Conservation (phyloP, 2,888 invertebrate genomes). For the Marronus borbonicus region DNA sequence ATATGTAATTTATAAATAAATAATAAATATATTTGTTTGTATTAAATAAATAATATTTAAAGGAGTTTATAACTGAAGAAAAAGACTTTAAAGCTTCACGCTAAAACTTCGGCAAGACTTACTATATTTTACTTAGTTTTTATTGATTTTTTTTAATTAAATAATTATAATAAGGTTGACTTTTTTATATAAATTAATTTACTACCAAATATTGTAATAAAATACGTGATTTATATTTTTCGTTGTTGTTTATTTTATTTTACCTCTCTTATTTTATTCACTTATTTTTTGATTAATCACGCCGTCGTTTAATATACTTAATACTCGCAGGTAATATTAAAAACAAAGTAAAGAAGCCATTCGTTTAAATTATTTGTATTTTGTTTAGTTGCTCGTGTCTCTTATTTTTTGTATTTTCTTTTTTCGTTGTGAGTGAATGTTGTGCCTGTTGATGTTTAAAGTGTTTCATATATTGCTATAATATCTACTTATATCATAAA, state of each 20-base stretch:
- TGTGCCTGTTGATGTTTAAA: slow-evolving; percentile 31
- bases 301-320: no score
- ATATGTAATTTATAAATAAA: background rate
- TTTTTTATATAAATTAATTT: slow-evolving; percentile 68
- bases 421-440: slow-evolving; percentile 3
- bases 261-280: slow-evolving; percentile 56
- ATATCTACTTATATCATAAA: slow-evolving; percentile 8
- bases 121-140: slow-evolving; percentile 36
- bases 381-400: background rate
- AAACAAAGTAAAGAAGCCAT: background rate
- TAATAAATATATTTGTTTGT: slow-evolving; percentile 24
- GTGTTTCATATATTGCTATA: slow-evolving; percentile 5
- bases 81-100: slow-evolving; percentile 8
- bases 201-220: slow-evolving; percentile 72
- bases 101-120: slow-evolving; percentile 26
- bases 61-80: background rate
- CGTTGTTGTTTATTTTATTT: slow-evolving; percentile 65
- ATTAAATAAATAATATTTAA: slow-evolving; percentile 34
- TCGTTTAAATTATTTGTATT: background rate
- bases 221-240: slow-evolving; percentile 71
- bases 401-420: slow-evolving; percentile 37
- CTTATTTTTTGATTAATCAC: background rate
- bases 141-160: background rate
- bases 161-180: slow-evolving; percentile 59
- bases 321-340: background rate